These are phyloP conservation scores for zebrafish (Danio rerio) DNA, from an alignment of 2,113 vertebrate genomes.

Conservation along the genomic window GRCz12tu NC_133176.1:55285501-55286000, in stretches of 20 bases:
- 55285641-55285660: constrained; percentile 38
- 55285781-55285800: constrained; percentile 29
- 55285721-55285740: constrained; percentile 33
- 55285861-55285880: not conserved
- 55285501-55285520: no score
- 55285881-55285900: not conserved
- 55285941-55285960: not conserved
- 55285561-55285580: no score
- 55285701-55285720: constrained; percentile 21
- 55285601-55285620: constrained; percentile 26
- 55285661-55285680: constrained; percentile 52
- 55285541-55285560: no score
- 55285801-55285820: constrained; percentile 33
- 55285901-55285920: no score
- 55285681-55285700: constrained; percentile 17
- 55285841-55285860: not conserved
- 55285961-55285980: constrained; percentile 35
- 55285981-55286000: constrained; percentile 48
- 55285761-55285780: constrained; percentile 36
- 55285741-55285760: constrained; percentile 43
- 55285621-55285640: not conserved
- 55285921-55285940: not conserved
- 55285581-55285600: not conserved
- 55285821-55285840: not conserved
- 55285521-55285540: no score